Evolutionary conservation across 2,113 vertebrate species (phyloP), one percentile per base, ranked within the genome.

Genomic region (Neogale vison): DNA sequence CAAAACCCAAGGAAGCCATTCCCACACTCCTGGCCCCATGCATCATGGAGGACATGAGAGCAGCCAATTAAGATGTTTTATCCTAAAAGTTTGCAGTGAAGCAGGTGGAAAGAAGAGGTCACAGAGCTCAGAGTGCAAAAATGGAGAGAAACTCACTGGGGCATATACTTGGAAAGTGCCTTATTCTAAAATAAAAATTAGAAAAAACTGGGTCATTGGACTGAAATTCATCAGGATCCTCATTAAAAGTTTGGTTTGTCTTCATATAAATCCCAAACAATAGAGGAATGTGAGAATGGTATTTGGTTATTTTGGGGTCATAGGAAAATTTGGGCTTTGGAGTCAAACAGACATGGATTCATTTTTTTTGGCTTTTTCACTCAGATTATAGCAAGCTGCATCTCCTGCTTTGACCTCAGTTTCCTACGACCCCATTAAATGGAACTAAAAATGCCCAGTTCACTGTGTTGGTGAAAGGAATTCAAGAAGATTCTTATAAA

Each of bases 231-330:
- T 86, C 88, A 91, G 91, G 77, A 97, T 80, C 69, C 94, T 98
- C 96, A 95, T 97, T 97, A 97, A 97, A 96, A 95, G 79, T 92
- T 74, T 81, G 55, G 72, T 21, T 93, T 98, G 50, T 83, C 26
- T 6, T 95, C 81, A 55, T 89, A 57, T 42, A 23, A 81, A 79
- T 94, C 55, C 67, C 42, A 55, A 96, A 90, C 83, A 90, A 67
- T 42, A 92, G 29, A 90, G 18, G 45, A 89, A 50, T 86, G 52
- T 52, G 59, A 93, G 57, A 86, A 96, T 59, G 61, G 23, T 52
- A 65, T 87, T 95, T 26, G n/a, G 42, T 87, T 96, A 91, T 57
- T 65, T 42, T 6, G n/a, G 63, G 47, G 82, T 93, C 36, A 90
- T n/a, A 96, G 82, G 26, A 65, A 91, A 89, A 52, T 52, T 45